Evolutionary conservation across 92 coral and sea anemone genomes (phyloP).

Genomic region (Epizoanthus stellaris): DNA sequence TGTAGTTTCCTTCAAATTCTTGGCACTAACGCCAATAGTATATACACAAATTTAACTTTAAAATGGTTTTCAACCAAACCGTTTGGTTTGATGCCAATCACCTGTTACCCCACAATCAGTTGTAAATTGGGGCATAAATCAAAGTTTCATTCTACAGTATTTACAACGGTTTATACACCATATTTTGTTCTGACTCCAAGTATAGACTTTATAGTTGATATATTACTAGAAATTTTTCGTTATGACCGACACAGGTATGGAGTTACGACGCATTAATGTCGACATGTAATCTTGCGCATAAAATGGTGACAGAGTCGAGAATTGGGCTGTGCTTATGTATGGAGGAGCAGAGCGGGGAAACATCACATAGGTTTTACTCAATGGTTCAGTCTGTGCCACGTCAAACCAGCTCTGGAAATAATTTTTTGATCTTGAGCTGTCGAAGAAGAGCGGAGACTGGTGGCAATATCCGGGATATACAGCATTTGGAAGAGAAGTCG

Average conservation of each 20-base stretch:
- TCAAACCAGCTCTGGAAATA: slow-evolving; percentile 19
- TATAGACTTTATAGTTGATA: neutral
- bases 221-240: neutral
- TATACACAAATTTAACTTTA: no score
- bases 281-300: neutral
- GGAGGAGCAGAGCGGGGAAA: neutral
- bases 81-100: no score
- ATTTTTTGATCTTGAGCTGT: neutral
- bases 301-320: neutral
- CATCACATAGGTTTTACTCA: neutral
- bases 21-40: no score
- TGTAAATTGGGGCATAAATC: no score
- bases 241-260: slow-evolving; percentile 42
- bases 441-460: neutral
- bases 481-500: neutral
- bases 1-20: no score
- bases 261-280: neutral
- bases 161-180: no score
- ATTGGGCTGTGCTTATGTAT: neutral
- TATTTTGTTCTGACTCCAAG: neutral
- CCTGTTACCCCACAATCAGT: no score
- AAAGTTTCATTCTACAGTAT: no score
- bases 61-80: no score
- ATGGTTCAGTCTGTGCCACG: neutral
- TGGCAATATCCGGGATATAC: neutral